Evolutionary conservation across 2,888 invertebrate genomes (phyloP), one percentile per base, ranked within the genome.

Genomic region (Meloe dianella): DNA sequence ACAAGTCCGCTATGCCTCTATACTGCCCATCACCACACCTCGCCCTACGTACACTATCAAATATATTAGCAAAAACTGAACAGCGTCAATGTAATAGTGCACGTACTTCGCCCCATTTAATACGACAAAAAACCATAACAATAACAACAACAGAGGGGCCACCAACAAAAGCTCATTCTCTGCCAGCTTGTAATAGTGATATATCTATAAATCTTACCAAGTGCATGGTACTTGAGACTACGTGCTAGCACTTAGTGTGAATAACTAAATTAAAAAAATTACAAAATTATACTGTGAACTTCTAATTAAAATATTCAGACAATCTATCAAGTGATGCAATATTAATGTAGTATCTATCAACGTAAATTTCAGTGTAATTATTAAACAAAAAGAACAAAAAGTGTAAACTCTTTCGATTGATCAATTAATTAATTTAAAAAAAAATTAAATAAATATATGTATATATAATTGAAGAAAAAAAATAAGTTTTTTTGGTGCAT

Each of bases 251-350:
- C 69, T 69, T 67, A 73, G 71, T 73, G 70, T 75, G 71, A 72
- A 75, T 41, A 74, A 73, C 73, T 73, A 47, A 14, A 57, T 57
- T 12, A 24, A 69, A 64, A 61, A 51, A 12, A 14, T 12, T 20
- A 72, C 69, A 27, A 27, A 27, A 27, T 27, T 70, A 75, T 69
- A 64, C 63, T 71, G 73, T 75, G 75, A 65, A 73, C 74, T 73
- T 74, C 71, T 74, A 71, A 74, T 73, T 67, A 65, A 51, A 73
- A 74, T 74, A 73, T 73, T 75, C 73, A 73, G 80, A 81, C 81
- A 81, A 81, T 81, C 81, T 78, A 70, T 74, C 70, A 77, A 78
- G 79, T 80, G 80, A 80, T 80, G 81, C 80, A 80, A 80, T 80
- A 80, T 78, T 73, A 71, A 67, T 71, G 70, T 71, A 71, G 66